Conservation (phyloP, 2,888 invertebrate genomes). For the Pristionchus arcanus region DNA sequence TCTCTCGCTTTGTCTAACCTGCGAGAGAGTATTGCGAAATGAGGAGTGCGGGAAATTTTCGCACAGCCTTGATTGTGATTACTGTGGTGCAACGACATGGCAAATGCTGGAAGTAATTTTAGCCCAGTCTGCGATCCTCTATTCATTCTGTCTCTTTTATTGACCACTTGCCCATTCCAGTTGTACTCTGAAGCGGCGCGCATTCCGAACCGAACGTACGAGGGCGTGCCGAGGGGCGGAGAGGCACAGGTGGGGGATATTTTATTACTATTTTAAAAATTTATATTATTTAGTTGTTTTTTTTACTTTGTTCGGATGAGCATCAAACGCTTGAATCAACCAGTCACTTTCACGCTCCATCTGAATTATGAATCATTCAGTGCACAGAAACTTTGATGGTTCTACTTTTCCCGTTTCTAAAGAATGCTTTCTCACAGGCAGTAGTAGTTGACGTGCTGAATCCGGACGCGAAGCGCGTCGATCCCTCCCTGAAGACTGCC, state of each 20-base stretch:
- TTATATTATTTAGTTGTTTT: no score
- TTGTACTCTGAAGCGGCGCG: conserved; percentile 64
- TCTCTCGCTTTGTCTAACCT: no score
- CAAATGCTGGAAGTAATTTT: no score
- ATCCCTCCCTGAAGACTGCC: conserved; percentile 60
- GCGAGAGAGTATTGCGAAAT: no score
- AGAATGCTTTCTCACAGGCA: conserved; percentile 14
- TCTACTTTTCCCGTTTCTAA: no score
- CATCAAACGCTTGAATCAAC: no score
- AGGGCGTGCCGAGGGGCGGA: conserved; percentile 64
- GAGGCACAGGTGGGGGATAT: conserved; percentile 35
- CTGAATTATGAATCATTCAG: conserved; percentile 50
- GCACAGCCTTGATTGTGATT: no score
- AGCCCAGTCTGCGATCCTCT: no score
- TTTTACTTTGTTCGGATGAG: no score
- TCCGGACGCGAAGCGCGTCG: conserved; percentile 63
- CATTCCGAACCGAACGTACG: conserved; percentile 61
- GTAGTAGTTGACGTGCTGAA: conserved; percentile 50
- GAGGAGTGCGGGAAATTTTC: no score
- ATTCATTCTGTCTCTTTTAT: background rate
- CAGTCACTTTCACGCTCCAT: conserved; percentile 59
- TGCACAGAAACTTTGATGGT: background rate
- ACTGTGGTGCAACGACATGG: no score
- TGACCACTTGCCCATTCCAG: conserved; percentile 54
- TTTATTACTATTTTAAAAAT: no score